phyloP scores from a whole-genome alignment of 2,888 invertebrate species.

The Scaptomyza flava region DNA sequence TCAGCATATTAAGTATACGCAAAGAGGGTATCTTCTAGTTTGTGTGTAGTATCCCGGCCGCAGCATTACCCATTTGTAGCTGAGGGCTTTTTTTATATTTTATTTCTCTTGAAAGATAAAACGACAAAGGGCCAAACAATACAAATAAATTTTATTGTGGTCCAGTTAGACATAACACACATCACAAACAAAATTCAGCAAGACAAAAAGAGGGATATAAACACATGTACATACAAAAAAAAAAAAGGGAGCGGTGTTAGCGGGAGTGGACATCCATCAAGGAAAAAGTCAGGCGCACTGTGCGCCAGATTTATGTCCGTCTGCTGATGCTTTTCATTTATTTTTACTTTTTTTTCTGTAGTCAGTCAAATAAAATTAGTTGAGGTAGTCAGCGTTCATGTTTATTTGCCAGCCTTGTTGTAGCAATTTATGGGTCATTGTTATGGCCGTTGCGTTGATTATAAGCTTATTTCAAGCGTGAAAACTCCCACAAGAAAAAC shows the following conservation, averaged over 20 bases:
- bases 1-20: background rate
- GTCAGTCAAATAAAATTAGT: conserved; percentile 53
- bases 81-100: background rate
- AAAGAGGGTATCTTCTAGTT: background rate
- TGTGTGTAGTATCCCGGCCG: background rate
- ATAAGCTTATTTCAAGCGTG: conserved; percentile 36
- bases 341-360: conserved; percentile 6
- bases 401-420: conserved; percentile 10
- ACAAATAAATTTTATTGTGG: conserved; percentile 66
- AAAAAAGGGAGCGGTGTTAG: background rate
- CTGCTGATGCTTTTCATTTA: background rate
- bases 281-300: conserved; percentile 54
- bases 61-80: background rate
- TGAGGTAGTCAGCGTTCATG: conserved; percentile 32
- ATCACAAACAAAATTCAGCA: conserved; percentile 9
- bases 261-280: conserved; percentile 40
- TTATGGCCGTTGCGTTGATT: conserved; percentile 62
- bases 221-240: background rate
- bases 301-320: conserved; percentile 62
- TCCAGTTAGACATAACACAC: conserved; percentile 18
- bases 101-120: conserved; percentile 8
- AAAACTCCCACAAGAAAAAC: background rate
- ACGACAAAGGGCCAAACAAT: conserved; percentile 37
- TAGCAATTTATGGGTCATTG: conserved; percentile 57
- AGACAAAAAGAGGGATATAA: conserved; percentile 1